Conservation (phyloP, 92 coral and sea anemone genomes). For the Heteractis magnifica region DNA sequence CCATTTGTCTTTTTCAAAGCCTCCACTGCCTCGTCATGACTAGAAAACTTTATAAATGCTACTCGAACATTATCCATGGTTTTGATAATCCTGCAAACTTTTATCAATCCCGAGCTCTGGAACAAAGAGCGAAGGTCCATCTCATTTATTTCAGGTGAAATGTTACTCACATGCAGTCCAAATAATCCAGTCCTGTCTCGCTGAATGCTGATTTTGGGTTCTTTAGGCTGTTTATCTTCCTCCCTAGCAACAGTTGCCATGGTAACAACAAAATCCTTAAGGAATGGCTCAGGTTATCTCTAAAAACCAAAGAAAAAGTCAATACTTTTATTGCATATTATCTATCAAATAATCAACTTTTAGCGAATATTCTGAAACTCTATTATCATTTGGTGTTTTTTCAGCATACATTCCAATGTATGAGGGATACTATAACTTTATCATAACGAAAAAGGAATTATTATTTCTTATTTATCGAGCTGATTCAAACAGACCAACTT, state of each 20-base stretch:
- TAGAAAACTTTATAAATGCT: slow-evolving; percentile 64
- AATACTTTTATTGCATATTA: no score
- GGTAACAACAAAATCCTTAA: neutral
- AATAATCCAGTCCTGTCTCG: slow-evolving; percentile 53
- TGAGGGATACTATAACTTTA: no score
- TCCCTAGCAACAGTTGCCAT: slow-evolving; percentile 17
- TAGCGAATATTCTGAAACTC: no score
- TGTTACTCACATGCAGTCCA: slow-evolving; percentile 67
- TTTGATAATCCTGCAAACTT: slow-evolving; percentile 59
- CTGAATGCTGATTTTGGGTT: slow-evolving; percentile 30
- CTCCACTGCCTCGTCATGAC: slow-evolving; percentile 44
- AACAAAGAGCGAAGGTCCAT: slow-evolving; percentile 35
- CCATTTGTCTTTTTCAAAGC: slow-evolving; percentile 50
- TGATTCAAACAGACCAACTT: no score
- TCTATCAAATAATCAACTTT: no score
- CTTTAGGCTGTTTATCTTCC: neutral
- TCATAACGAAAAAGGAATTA: no score
- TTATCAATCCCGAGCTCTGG: slow-evolving; percentile 48
- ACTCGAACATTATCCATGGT: slow-evolving; percentile 1
- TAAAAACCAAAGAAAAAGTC: no score
- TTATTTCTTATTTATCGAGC: no score
- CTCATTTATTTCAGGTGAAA: slow-evolving; percentile 46
- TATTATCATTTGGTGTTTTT: no score
- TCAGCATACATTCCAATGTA: no score
- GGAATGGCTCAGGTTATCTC: no score